Evolutionary conservation across 2,797 vertebrate species (phyloP), one percentile per base, ranked within the genome.

Genomic region (Pogonophryne albipinna): DNA sequence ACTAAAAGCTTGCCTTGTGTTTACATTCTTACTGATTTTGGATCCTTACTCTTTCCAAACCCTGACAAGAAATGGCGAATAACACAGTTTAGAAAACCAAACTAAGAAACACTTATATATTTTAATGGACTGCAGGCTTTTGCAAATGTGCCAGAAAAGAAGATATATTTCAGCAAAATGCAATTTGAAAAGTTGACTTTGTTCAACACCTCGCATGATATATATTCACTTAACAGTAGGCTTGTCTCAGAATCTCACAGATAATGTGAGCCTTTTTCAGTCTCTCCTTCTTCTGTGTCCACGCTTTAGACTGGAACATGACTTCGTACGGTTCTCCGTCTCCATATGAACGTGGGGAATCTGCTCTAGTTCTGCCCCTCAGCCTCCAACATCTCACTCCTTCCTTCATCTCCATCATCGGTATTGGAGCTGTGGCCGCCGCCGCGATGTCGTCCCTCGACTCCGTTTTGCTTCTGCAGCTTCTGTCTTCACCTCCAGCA

Each of bases 371-470:
- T 23, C 45, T 89, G 14, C 86, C 66, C 34, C 12, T 83, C 62
- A 64, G 74, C 46, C 61, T 68, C 38, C 80, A 80, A 7, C 34
- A 85, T 27, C 78, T 89, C 38, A 83, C 73, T 11, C 87, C 80
- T 2, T 11, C 15, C 1, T 62, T 70, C 17, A 23, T 91, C 63
- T 84, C 85, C 59, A 56, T 79, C 15, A 56, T 79, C 0, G 42
- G 74, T n/a, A 85, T 82, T 38, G 90, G 88, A 57, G 79, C 79
- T 60, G 74, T 91, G 19, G 81, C 76, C 3, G 85, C 87, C 2
- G 90, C 87, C 0, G 80, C 85, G 31, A 86, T 85, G 74, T 88
- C 87, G 51, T 89, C 86, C 16, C 67, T 71, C n/a, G 91, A 93
- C 76, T 92, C 89, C 1, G 67, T 67, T 10, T 65, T 93, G 50